Conservation (phyloP, 2,113 vertebrate genomes). For the Clupea harengus region DNA sequence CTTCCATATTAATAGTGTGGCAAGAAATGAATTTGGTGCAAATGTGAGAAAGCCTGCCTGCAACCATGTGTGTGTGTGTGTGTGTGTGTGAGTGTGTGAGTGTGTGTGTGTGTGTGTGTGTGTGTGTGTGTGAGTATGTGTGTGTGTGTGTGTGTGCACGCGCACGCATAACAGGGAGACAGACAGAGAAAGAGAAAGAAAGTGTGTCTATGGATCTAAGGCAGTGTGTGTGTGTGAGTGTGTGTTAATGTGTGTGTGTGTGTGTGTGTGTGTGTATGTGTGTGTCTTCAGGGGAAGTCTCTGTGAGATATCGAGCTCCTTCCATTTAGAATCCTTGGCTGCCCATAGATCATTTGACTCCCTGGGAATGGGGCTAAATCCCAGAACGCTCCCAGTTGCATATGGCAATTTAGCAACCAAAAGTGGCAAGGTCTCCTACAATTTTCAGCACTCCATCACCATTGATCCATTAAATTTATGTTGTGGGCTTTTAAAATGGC, state of each 20-base stretch:
- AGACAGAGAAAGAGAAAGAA: not conserved
- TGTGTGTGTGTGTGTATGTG: conserved; percentile 6
- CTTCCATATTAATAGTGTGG: conserved; percentile 48
- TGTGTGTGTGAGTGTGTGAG: conserved; percentile 14
- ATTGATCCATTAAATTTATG: conserved; percentile 64
- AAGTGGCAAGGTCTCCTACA: conserved; percentile 45
- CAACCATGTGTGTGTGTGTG: conserved; percentile 11
- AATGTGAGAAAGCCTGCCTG: conserved; percentile 21
- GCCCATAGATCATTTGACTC: conserved; percentile 50
- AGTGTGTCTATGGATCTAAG: not conserved
- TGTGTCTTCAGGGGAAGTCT: not conserved
- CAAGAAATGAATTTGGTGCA: conserved; percentile 33
- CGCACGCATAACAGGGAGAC: too few relatives aligned
- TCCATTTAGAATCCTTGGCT: conserved; percentile 40
- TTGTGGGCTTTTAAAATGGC: conserved; percentile 56
- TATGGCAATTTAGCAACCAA: conserved; percentile 49
- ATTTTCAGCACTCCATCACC: conserved; percentile 51
- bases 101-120: conserved; percentile 25
- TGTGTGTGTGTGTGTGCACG: not conserved
- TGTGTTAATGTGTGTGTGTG: not conserved
- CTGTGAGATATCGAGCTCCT: conserved; percentile 36
- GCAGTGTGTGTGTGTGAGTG: not conserved
- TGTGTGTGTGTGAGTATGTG: not conserved
- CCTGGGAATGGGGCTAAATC: conserved; percentile 34
- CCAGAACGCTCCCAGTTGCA: conserved; percentile 43